Percentiles rank a stretch among this genome's conserved stretches.
These are phyloP conservation scores for Cyclophora albipunctata DNA, from an alignment of 2,888 invertebrate genomes.

Conservation along the genomic window DNA sequence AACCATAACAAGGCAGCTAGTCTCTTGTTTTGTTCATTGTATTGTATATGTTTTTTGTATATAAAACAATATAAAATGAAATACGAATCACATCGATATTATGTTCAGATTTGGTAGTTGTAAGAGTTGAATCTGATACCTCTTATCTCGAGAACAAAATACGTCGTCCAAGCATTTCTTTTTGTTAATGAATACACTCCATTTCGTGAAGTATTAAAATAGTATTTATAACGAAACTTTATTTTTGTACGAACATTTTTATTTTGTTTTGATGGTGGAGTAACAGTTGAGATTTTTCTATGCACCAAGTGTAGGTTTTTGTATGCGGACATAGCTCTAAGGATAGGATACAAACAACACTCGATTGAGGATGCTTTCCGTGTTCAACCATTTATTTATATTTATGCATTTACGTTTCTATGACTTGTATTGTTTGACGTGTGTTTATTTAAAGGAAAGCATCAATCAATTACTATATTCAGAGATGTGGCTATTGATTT, in stretches of 20 bases:
- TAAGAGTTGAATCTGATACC: slow-evolving; percentile 6
- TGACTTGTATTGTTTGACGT: slow-evolving; percentile 7
- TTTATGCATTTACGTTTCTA: slow-evolving; percentile 18
- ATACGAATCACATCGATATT: slow-evolving; percentile 38
- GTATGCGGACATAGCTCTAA: slow-evolving; percentile 43
- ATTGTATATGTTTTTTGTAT: slow-evolving; percentile 32
- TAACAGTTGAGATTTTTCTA: slow-evolving; percentile 26
- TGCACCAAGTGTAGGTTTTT: slow-evolving; percentile 55
- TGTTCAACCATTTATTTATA: slow-evolving; percentile 3
- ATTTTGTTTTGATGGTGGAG: slow-evolving; percentile 27
- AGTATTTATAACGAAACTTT: slow-evolving; percentile 44
- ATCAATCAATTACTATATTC: slow-evolving; percentile 23
- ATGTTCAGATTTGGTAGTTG: slow-evolving; percentile 20
- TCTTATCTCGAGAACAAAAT: neutral
- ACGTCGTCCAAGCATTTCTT: slow-evolving; percentile 17
- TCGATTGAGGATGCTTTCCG: slow-evolving; percentile 38
- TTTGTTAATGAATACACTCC: slow-evolving; percentile 33
- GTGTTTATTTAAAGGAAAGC: slow-evolving; percentile 29
- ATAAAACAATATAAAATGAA: slow-evolving; percentile 36
- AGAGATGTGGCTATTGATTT: too few species aligned
- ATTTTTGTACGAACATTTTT: slow-evolving; percentile 59
- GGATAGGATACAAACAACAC: slow-evolving; percentile 29
- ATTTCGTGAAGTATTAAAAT: slow-evolving; percentile 41
- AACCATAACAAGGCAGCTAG: slow-evolving; percentile 40
- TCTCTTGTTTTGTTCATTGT: slow-evolving; percentile 12